A percentile compares a stretch with the other conserved stretches of the same genome.
Evolutionary conservation across 2,113 vertebrate genomes (phyloP).

Genomic region (Bos javanicus): DNA sequence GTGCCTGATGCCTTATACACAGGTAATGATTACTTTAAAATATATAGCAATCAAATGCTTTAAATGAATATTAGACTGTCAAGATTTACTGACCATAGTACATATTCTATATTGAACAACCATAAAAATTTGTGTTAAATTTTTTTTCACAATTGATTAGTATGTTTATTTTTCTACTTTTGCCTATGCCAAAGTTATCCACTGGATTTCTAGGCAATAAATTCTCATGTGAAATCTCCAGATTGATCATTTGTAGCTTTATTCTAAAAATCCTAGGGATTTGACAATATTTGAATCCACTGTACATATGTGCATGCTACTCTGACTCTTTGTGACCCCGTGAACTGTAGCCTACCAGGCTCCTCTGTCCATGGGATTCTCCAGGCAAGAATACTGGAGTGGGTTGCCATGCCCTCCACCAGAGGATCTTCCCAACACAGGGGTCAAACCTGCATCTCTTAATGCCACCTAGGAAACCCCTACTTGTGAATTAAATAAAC

Average conservation of each 20-base stretch:
- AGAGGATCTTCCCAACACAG: not conserved
- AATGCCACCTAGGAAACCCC: not conserved
- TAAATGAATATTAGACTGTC: not conserved
- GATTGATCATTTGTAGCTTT: not conserved
- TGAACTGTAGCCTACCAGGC: not conserved
- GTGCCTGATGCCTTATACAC: not conserved
- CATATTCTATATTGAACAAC: not conserved
- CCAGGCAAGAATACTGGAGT: not conserved
- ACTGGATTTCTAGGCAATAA: not conserved
- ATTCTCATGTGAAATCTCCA: not conserved
- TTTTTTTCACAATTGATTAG: not conserved
- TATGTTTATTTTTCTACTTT: slow-evolving; percentile 4
- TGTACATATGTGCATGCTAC: not conserved
- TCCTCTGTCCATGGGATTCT: not conserved
- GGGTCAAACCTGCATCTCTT: not conserved
- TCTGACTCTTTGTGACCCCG: not conserved
- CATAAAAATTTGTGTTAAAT: not conserved
- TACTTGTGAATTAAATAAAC: not conserved
- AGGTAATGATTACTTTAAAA: not conserved
- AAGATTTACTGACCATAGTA: not conserved
- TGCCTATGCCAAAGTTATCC: not conserved
- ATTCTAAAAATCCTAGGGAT: not conserved
- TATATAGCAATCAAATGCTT: not conserved
- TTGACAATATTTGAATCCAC: not conserved
- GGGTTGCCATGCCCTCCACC: not conserved